Conservation (phyloP, 2,888 invertebrate genomes). For the Podabrus alpinus region DNA sequence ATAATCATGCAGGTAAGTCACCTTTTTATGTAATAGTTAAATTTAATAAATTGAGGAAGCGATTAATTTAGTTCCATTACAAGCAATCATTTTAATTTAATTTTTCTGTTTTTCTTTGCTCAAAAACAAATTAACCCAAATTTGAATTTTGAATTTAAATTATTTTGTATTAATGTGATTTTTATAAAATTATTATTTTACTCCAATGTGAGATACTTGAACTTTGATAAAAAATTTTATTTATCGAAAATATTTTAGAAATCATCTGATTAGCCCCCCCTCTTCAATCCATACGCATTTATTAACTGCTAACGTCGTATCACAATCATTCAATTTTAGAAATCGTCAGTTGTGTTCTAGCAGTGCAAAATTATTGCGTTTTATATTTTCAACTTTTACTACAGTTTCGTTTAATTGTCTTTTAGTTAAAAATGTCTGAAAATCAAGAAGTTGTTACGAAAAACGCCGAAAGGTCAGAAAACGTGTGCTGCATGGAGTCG, state of each 20-base stretch:
- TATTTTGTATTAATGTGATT: neutral
- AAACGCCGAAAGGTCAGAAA: neutral
- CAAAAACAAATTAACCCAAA: neutral
- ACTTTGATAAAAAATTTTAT: neutral
- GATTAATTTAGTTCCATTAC: neutral
- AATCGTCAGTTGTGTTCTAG: neutral
- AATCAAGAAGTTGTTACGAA: neutral
- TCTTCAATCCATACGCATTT: neutral
- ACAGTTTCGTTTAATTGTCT: neutral
- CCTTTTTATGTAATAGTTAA: neutral
- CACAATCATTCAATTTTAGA: neutral
- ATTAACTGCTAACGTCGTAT: neutral
- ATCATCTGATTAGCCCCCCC: neutral
- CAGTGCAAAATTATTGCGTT: neutral
- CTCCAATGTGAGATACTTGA: neutral
- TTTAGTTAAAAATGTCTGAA: conserved; percentile 37
- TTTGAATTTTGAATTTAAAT: neutral
- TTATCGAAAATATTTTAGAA: neutral
- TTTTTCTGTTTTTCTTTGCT: neutral
- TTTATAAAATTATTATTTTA: neutral
- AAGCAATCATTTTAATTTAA: neutral
- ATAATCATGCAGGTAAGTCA: neutral
- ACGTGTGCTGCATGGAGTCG: conserved; percentile 54
- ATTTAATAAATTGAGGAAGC: neutral
- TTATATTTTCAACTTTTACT: neutral